phyloP scores from a whole-genome alignment of 2,797 vertebrate species.

The Sebastes oblongus region DNA sequence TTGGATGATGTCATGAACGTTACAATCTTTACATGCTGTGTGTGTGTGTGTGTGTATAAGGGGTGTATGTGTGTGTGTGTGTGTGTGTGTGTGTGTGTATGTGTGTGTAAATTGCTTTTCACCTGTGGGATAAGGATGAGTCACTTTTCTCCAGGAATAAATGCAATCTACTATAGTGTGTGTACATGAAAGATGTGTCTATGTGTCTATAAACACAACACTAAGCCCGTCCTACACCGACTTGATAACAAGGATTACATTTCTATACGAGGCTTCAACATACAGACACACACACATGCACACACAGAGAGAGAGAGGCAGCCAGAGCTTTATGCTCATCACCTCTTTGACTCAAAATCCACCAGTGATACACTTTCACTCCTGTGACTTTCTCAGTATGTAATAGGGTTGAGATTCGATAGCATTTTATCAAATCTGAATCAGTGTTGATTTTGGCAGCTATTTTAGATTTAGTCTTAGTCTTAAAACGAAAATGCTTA shows the following conservation, averaged over 20 bases:
- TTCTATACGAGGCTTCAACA: slow-evolving; percentile 19
- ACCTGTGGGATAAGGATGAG: slow-evolving; percentile 48
- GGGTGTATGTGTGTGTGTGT: neutral
- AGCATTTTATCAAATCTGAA: neutral
- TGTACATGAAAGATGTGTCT: neutral
- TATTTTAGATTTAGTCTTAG: too few species aligned
- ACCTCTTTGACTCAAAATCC: slow-evolving; percentile 1
- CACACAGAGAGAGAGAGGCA: neutral
- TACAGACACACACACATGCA: neutral
- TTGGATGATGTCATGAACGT: slow-evolving; percentile 44
- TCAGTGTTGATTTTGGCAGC: too few species aligned
- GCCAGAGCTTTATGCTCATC: slow-evolving; percentile 6
- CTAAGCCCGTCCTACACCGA: slow-evolving; percentile 25
- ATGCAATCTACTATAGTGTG: slow-evolving; percentile 12
- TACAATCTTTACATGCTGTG: neutral
- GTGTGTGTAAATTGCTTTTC: slow-evolving; percentile 30
- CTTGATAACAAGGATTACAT: slow-evolving; percentile 42
- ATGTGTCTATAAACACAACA: neutral
- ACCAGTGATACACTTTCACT: slow-evolving; percentile 7
- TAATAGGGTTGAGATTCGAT: neutral
- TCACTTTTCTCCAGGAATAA: slow-evolving; percentile 45
- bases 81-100: neutral
- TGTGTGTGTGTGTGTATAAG: neutral
- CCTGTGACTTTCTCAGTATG: slow-evolving; percentile 11
- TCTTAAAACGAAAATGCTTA: too few species aligned